Base-by-base conservation (phyloP, 2,113 vertebrate genomes). In the Isichthys henryi region DNA sequence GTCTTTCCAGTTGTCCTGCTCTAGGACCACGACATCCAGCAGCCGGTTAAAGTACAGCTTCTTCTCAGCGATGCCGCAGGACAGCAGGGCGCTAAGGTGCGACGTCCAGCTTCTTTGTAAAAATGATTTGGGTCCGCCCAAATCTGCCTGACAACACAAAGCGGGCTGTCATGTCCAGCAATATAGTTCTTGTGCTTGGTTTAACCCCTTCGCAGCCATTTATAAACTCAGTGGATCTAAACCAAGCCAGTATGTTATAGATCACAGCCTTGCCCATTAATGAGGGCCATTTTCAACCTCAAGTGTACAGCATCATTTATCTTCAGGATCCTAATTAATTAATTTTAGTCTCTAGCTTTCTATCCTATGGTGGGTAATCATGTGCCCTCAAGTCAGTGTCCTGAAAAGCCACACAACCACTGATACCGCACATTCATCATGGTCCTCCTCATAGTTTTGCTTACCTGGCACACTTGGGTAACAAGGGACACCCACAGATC, bases 71-170 rank as follows among this genome's bases (percentile, higher is more conserved):
- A 95, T 85, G 31, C 95, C 95, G 49, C 96, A 96, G 53, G 87
- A 94, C 83, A 96, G 93, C 48, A 90, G 92, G 48, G 94, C 92
- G 21, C 91, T 94, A 90, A 96, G 52, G 91, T 93, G 92, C 8
- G 96, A 96, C 0, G 95, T 96, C 96, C 95, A 96, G 0, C 9
- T 91, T 19, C 1, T 91, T 93, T 96, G 95, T 84, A 96, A 52
- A 0, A 19, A 21, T 46, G 70, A 89, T 90, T 96, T 96, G 0
- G 74, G 88, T 0, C 96, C 95, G 0, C 96, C 96, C 0, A 0
- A 1, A 88, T 96, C 96, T 2, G 86, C 53, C 95, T 96, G 10
- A 35, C 27, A 91, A 70, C 19, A 89, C 31, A 86, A 86, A 23
- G 4, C 9, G 17, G 3, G 82, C 3, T 3, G 1, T 19, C 45